These are phyloP conservation scores for Ochotona princeps DNA, from an alignment of 2,113 vertebrate species.

Conservation along the genomic window DNA sequence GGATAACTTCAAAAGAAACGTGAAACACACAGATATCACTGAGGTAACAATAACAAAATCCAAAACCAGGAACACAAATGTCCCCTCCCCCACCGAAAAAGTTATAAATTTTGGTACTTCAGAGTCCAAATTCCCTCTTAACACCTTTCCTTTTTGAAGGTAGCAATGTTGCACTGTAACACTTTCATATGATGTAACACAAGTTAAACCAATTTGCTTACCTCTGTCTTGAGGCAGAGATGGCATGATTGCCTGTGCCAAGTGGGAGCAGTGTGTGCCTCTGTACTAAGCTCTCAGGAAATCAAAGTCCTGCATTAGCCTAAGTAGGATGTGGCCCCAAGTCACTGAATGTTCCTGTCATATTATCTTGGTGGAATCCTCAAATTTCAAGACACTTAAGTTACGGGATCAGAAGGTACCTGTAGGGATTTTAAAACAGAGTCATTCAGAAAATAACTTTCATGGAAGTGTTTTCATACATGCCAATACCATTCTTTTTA, in stretches of 20 bases:
- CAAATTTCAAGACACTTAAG: slow-evolving; percentile 68
- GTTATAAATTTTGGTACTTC: neutral
- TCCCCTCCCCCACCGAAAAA: neutral
- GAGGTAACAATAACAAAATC: slow-evolving; percentile 9
- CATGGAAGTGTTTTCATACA: neutral
- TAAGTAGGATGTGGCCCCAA: slow-evolving; percentile 70
- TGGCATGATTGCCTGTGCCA: slow-evolving; percentile 91
- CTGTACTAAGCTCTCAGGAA: slow-evolving; percentile 83
- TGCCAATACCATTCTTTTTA: neutral
- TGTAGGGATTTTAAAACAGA: slow-evolving; percentile 69
- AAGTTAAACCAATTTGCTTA: slow-evolving; percentile 80
- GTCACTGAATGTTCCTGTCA: slow-evolving; percentile 76
- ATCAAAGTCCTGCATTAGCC: slow-evolving; percentile 71
- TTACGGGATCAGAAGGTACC: slow-evolving; percentile 69
- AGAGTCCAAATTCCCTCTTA: neutral
- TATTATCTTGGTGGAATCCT: slow-evolving; percentile 80
- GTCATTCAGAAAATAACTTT: slow-evolving; percentile 33
- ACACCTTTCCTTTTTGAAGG: neutral
- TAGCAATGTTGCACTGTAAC: neutral
- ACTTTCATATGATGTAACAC: neutral
- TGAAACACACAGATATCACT: slow-evolving; percentile 54
- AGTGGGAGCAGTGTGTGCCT: slow-evolving; percentile 76
- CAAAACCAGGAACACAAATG: slow-evolving; percentile 20
- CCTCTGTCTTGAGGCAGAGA: slow-evolving; percentile 96
- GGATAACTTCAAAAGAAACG: slow-evolving; percentile 90